phyloP scores from a whole-genome alignment of 2,113 vertebrate genomes.

The Myrmecobius fasciatus region DNA sequence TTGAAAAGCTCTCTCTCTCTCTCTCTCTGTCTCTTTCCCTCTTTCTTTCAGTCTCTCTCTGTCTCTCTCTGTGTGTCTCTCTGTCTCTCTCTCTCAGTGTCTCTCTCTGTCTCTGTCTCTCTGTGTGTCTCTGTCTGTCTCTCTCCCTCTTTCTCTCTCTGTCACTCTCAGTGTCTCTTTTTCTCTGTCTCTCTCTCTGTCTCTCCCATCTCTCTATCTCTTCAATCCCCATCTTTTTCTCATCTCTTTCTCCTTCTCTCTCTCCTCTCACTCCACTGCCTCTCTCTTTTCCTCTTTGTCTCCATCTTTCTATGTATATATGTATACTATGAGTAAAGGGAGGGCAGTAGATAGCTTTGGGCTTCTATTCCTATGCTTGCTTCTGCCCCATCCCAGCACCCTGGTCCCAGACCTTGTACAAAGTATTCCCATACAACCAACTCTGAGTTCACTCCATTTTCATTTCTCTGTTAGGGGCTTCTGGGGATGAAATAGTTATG shows the following conservation, averaged over 20 bases:
- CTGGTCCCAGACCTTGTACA: background rate
- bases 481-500: background rate
- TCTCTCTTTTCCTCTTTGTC: too few species aligned
- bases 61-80: too few species aligned
- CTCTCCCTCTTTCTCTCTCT: too few species aligned
- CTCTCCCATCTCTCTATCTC: too few species aligned
- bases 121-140: too few species aligned
- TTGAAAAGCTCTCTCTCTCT: background rate
- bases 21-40: too few species aligned
- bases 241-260: background rate
- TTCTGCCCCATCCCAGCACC: background rate
- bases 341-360: background rate
- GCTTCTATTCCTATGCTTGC: background rate
- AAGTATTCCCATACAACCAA: background rate
- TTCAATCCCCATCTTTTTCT: too few species aligned
- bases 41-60: too few species aligned
- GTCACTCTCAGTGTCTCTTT: fast-evolving
- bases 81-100: too few species aligned
- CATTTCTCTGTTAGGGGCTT: background rate
- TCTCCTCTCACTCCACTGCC: background rate
- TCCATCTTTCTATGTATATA: too few species aligned
- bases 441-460: background rate
- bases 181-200: too few species aligned
- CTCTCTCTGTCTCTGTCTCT: too few species aligned
- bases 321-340: background rate